Base-by-base conservation (phyloP, 2,797 vertebrate genomes). In the Lepus oiostolus region DNA sequence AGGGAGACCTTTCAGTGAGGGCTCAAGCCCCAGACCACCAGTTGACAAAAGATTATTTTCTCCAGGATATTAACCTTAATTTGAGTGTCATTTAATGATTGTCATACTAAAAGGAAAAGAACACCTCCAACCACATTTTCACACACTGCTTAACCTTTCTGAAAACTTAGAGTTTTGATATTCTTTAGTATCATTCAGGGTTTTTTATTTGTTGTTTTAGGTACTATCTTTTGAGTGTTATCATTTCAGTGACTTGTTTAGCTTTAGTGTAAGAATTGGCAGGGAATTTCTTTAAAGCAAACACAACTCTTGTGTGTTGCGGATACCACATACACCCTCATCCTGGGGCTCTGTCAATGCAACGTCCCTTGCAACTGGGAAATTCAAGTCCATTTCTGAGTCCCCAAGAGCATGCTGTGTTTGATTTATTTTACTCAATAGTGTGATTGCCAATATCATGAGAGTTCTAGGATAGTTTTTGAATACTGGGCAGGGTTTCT, bases 211-310 rank as follows among this genome's bases (percentile, higher is more conserved):
- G 17, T 71, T 79, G 52, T 54, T n/a, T n/a, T 30, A 96, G 97
- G 95, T 98, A 98, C 98, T 98, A 98, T 98, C 98, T 98, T 98
- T 98, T 98, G 96, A 97, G 96, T 97, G 95, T 98, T 98, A 97
- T 98, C 97, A 96, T 98, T 96, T 95, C 96, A 97, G 24, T 70
- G 60, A 71, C 19, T 82, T 98, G 97, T 98, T 98, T 98, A 98
- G 97, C 97, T 98, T 98, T 98, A 97, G 97, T 98, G 97, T 97
- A 97, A 98, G 98, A 97, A 97, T 97, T 98, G 97, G 96, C 96
- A 96, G 97, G 97, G 95, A 98, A 97, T 98, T 98, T 98, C 98
- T 97, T 97, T 97, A 98, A 98, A 98, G 98, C 97, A 99, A 99
- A 98, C 98, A 98, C 95, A 97, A 97, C 95, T 94, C 89, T 97